A percentile compares a stretch with the other conserved stretches of the same genome.
Evolutionary conservation across 1,140 invertebrate species (phyloP).

Genomic region (Euschistus heros): DNA sequence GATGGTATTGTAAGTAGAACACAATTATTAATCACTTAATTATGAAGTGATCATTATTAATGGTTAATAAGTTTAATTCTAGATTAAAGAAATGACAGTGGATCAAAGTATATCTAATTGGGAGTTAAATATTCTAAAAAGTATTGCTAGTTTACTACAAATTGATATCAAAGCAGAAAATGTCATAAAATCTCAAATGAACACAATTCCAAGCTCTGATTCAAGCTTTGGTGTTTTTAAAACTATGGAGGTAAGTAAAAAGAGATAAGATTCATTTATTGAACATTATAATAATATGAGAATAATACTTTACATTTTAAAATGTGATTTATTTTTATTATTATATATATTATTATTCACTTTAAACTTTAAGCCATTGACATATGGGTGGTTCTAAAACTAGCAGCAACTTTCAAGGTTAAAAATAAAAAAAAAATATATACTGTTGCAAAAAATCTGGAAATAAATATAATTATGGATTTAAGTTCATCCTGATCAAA

Average conservation of each 20-base stretch:
- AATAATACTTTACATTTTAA: no score
- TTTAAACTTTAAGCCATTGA: no score
- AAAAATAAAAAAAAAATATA: no score
- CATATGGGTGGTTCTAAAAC: no score
- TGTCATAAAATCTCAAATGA: constrained; percentile 35
- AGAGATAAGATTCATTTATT: background rate
- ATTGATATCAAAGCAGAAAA: constrained; percentile 44
- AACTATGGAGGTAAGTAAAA: constrained; percentile 43
- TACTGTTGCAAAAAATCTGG: no score
- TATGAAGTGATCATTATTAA: background rate
- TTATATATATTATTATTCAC: no score
- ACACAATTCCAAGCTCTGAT: constrained; percentile 40
- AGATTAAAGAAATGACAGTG: constrained; percentile 36
- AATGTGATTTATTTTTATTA: no score
- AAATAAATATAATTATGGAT: no score
- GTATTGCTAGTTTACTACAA: constrained; percentile 51
- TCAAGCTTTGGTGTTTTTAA: constrained; percentile 43
- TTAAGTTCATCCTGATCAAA: no score
- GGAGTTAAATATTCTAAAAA: constrained; percentile 56
- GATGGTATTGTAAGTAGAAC: constrained; percentile 40
- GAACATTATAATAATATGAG: no score
- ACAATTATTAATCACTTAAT: background rate
- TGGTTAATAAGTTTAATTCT: background rate
- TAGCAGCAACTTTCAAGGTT: no score
- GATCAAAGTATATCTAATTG: constrained; percentile 41